Percentiles rank a stretch among this genome's conserved stretches.
Evolutionary conservation across 2,888 invertebrate species (phyloP).

Genomic region (Epistrophe eligans): DNA sequence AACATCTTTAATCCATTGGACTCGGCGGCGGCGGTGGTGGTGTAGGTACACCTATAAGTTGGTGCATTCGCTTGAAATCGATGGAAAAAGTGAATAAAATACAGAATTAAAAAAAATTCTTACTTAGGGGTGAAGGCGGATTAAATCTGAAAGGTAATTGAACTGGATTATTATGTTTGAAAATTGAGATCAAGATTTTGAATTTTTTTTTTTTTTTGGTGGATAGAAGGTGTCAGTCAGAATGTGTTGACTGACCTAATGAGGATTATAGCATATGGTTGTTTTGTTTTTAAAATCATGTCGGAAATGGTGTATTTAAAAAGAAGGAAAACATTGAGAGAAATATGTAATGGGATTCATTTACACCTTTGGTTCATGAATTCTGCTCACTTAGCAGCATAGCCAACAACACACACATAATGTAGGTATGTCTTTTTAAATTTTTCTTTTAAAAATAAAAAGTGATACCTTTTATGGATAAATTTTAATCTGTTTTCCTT

Average conservation of each 20-base stretch:
- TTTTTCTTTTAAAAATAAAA: too few relatives aligned
- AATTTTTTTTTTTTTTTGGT: neutral
- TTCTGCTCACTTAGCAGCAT: neutral
- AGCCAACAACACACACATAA: too few relatives aligned
- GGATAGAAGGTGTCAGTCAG: slow-evolving; percentile 25
- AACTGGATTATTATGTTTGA: slow-evolving; percentile 64
- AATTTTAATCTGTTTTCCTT: too few relatives aligned
- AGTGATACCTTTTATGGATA: too few relatives aligned
- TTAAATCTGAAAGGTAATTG: slow-evolving; percentile 51
- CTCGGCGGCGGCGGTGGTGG: neutral
- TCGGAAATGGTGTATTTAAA: neutral
- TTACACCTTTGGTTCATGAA: too few relatives aligned
- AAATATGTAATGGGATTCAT: neutral
- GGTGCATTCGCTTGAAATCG: slow-evolving; percentile 33
- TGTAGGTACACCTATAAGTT: slow-evolving; percentile 4
- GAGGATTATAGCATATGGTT: slow-evolving; percentile 16
- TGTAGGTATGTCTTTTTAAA: too few relatives aligned
- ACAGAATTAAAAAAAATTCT: too few relatives aligned
- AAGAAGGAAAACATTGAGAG: neutral
- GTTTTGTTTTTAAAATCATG: neutral
- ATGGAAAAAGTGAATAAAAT: slow-evolving; percentile 9
- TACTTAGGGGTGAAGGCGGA: neutral
- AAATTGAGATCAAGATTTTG: slow-evolving; percentile 59
- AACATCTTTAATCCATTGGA: slow-evolving; percentile 64
- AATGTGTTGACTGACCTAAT: slow-evolving; percentile 47